These are phyloP conservation scores for Phrynocephalus forsythii DNA, from an alignment of 2,797 vertebrate species.

Conservation along the genomic window DNA sequence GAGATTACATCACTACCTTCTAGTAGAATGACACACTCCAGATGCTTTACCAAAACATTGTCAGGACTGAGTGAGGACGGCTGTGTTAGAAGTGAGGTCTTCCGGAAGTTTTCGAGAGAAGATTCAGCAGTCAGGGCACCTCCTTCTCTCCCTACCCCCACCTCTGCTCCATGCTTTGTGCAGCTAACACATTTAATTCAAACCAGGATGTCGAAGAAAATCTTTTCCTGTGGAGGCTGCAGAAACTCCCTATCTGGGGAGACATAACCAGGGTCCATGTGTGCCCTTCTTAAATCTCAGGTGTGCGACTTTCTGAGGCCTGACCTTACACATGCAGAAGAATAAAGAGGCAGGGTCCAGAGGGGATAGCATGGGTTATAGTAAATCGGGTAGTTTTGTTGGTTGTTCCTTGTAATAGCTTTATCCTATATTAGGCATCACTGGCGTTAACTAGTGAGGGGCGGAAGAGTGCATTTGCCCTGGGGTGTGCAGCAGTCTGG, in stretches of 20 bases:
- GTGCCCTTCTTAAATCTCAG: neutral
- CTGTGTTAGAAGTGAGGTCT: constrained; percentile 3
- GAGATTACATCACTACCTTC: constrained; percentile 42
- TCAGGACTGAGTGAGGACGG: constrained; percentile 6
- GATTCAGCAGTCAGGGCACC: neutral
- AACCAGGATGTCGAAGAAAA: constrained; percentile 11
- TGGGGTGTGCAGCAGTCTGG: too few species aligned
- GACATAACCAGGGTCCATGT: neutral
- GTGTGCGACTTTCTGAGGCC: neutral
- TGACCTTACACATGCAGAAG: neutral
- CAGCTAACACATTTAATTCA: constrained; percentile 8
- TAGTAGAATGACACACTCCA: neutral
- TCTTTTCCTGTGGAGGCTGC: neutral
- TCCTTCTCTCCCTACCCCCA: neutral
- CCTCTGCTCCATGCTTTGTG: neutral
- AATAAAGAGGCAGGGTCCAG: neutral
- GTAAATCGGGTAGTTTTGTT: too few species aligned
- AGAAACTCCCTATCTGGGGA: constrained; percentile 2
- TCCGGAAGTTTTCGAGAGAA: constrained; percentile 32
- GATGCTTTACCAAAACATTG: constrained; percentile 24
- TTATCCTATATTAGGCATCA: too few species aligned
- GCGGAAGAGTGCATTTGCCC: too few species aligned
- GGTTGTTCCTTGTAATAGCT: too few species aligned
- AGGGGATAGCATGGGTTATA: too few species aligned
- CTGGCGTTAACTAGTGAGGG: too few species aligned